Conservation (phyloP, 2,888 invertebrate genomes). For the Zhuqinia jingwanae region DNA sequence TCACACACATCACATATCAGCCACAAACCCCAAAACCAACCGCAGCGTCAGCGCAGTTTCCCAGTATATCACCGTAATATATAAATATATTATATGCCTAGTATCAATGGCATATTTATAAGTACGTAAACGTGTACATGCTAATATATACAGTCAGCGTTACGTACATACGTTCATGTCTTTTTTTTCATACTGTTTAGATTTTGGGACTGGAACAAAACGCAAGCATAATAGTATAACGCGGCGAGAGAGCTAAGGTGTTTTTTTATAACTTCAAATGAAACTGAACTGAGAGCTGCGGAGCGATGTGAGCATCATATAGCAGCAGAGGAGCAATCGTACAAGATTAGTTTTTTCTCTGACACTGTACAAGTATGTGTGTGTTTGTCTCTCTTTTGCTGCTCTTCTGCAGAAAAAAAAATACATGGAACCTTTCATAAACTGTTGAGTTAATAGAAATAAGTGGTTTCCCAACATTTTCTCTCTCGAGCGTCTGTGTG, state of each 20-base stretch:
- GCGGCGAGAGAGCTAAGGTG: slow-evolving; percentile 13
- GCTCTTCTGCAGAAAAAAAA: neutral
- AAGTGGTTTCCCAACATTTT: slow-evolving; percentile 29
- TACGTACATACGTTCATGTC: neutral
- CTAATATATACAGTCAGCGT: too few relatives aligned
- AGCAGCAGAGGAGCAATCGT: slow-evolving; percentile 21
- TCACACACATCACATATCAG: neutral
- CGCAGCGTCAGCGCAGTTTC: neutral
- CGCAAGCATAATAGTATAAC: slow-evolving; percentile 6
- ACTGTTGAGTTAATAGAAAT: slow-evolving; percentile 41
- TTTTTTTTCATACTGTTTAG: neutral
- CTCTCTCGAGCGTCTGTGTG: neutral
- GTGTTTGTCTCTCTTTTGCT: neutral
- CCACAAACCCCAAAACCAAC: slow-evolving; percentile 25
- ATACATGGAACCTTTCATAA: slow-evolving; percentile 5
- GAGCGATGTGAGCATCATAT: neutral
- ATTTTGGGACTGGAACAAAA: neutral
- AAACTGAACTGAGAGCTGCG: neutral
- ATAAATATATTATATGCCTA: too few relatives aligned
- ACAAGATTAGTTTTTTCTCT: slow-evolving; percentile 30
- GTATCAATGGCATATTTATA: neutral
- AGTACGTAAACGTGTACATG: too few relatives aligned
- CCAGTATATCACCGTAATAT: too few relatives aligned
- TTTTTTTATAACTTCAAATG: slow-evolving; percentile 7
- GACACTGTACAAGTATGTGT: neutral